Base-by-base conservation (phyloP, 2,888 invertebrate genomes). In the Callimorpha dominula region DNA sequence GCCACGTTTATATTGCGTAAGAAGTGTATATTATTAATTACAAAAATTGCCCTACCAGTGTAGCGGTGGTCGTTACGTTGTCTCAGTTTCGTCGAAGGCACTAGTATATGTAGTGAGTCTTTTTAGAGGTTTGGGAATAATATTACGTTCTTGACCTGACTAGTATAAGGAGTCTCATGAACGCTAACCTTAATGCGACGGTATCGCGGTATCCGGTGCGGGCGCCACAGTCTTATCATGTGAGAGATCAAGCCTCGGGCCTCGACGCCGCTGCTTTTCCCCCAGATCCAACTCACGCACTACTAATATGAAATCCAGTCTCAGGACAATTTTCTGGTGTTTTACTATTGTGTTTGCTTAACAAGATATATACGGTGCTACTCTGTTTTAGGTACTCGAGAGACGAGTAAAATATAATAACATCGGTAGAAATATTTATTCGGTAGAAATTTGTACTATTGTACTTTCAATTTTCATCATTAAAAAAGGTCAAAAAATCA, bases 131-230 rank as follows among this genome's bases (percentile, higher is more conserved):
- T 31, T 12, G 60, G 31, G 14, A 14, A 60, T 31, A 14, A 60
- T 60, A 60, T 60, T 60, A 31, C 31, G 31, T 31, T 60, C 31
- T 60, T 60, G 2, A 14, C 60, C 14, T 60, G 31, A 31, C 31
- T 60, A 7, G 31, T 14, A 17, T 65, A 8, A 50, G 42, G 7
- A n/a, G 42, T 43, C 42, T 52, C n/a, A 52, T 67, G 54, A 54
- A 50, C 67, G 67, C 17, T 42, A 42, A 57, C 60, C 46, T 68
- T 68, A 20, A 87, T 86, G 88, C 86, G 89, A 89, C 90, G 90
- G 85, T 93, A 93, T 92, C 93, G 86, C 83, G 77, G 87, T 87
- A 90, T 91, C 90, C 90, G 90, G 90, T 89, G 91, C 88, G 89
- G 85, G 84, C 86, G 78, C 81, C 80, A 75, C 69, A 73, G 73